Percentiles rank a stretch among this genome's conserved stretches.
phyloP scores from a whole-genome alignment of 1,140 invertebrate genomes.

The Hydropsyche tenuis region DNA sequence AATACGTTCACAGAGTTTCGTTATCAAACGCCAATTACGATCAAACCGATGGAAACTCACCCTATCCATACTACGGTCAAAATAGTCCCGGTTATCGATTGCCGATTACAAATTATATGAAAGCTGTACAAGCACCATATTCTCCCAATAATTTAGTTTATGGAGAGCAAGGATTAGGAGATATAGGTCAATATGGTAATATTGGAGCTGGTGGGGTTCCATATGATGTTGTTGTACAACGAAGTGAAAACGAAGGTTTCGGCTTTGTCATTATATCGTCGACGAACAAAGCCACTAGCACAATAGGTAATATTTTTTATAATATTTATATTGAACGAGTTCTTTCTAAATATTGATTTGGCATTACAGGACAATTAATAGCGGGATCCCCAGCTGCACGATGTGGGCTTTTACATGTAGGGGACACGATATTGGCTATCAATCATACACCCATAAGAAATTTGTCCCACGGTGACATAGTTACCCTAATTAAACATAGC shows the following conservation, averaged over 20 bases:
- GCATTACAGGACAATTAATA: conserved; percentile 82
- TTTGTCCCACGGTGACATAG: conserved; percentile 95
- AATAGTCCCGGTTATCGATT: conserved; percentile 42
- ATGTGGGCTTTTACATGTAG: conserved; percentile 88
- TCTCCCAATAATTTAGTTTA: conserved; percentile 33
- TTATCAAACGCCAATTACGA: conserved; percentile 43
- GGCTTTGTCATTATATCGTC: conserved; percentile 99
- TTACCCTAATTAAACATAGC: conserved; percentile 93
- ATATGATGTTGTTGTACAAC: conserved; percentile 87
- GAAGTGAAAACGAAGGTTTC: conserved; percentile 95
- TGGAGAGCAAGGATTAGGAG: conserved; percentile 33
- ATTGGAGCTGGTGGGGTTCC: conserved; percentile 53
- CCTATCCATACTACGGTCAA: conserved; percentile 45
- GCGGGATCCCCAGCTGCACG: conserved; percentile 94
- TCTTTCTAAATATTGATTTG: conserved; percentile 13
- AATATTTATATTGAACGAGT: conserved; percentile 12
- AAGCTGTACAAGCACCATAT: conserved; percentile 32
- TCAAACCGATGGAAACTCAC: conserved; percentile 36
- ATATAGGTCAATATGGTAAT: conserved; percentile 50
- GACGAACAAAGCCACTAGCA: conserved; percentile 81
- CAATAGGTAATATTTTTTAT: conserved; percentile 74
- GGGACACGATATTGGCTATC: conserved; percentile 95
- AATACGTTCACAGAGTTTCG: conserved; percentile 36
- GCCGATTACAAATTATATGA: conserved; percentile 34
- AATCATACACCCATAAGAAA: conserved; percentile 92